Evolutionary conservation across 2,888 invertebrate species (phyloP).

Genomic region (Campoplex capitator): DNA sequence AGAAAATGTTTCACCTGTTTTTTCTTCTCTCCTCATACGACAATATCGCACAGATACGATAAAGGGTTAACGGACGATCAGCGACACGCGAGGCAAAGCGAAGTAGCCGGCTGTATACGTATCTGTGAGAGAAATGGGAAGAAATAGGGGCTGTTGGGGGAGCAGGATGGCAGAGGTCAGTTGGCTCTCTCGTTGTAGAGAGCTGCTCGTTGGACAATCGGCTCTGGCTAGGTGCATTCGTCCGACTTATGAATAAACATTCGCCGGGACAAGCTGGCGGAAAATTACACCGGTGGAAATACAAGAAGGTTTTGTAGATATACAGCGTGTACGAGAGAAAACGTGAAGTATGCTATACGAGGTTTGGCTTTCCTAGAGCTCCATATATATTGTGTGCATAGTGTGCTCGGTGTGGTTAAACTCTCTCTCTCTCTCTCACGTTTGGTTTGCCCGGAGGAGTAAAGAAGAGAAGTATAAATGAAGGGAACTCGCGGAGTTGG

Average conservation of each 20-base stretch:
- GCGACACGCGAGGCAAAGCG: background rate
- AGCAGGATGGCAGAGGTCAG: constrained; percentile 44
- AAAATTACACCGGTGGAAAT: constrained; percentile 80
- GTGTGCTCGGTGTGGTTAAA: constrained; percentile 8
- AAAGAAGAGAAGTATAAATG: constrained; percentile 19
- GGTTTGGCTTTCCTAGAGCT: constrained; percentile 20
- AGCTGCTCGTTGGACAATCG: constrained; percentile 75
- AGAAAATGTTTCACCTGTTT: background rate
- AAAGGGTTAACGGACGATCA: constrained; percentile 48
- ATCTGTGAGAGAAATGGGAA: background rate
- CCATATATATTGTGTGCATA: constrained; percentile 15
- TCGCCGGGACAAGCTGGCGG: constrained; percentile 76
- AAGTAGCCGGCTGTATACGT: background rate
- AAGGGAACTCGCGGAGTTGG: background rate
- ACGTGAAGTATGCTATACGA: constrained; percentile 21
- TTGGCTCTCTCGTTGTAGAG: constrained; percentile 63
- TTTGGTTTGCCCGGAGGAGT: background rate
- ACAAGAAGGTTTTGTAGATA: constrained; percentile 61
- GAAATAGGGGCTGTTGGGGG: background rate
- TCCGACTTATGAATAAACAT: constrained; percentile 82
- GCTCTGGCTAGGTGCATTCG: constrained; percentile 75
- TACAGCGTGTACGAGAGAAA: constrained; percentile 32
- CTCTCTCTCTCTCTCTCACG: background rate
- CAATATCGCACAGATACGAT: constrained; percentile 41
- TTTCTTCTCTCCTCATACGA: background rate